Evolutionary conservation across 2,113 vertebrate genomes (phyloP), one percentile per base, ranked within the genome.

Genomic region (Heterocephalus glaber): DNA sequence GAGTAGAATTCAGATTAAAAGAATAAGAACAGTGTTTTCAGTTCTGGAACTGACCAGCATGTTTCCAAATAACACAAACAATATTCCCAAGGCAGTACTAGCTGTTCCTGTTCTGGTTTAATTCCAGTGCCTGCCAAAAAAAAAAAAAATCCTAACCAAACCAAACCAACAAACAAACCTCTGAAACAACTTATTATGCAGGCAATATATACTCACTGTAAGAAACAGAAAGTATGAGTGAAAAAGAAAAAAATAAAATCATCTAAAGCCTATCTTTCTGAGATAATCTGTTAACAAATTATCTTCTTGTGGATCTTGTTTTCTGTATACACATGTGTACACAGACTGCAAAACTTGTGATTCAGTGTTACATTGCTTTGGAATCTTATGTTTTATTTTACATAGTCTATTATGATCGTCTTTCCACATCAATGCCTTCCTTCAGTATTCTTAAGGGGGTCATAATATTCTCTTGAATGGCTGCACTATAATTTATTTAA

Each of bases 341-440:
- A 41, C 35, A 85, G 60, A 80, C 14, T 79, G 33, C n/a, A 86
- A 54, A 84, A 60, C 38, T 81, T 91, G 41, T 86, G 41, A 80
- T 44, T 80, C 12, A 19, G n/a, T 17, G 30, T 80, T 92, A 52
- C 35, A 56, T 26, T 94, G 54, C 72, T 86, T 92, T 86, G 13
- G n/a, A 86, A 89, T 22, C n/a, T 86, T 61, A 38, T 58, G 85
- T 91, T 74, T 92, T 95, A 20, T 82, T 94, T 92, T 83, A 58
- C 7, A 47, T 54, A 49, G 12, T 81, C 65, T 66, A 88, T 16
- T 68, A 70, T 65, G 52, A 60, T 82, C 24, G 79, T 56, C 26
- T 85, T 86, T 70, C 12, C 66, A 77, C 20, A 90, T 41, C 60
- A 81, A 33, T 76, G 41, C 83, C 70, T 47, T 90, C 89, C 82